phyloP scores from a whole-genome alignment of 2,113 vertebrate genomes.

The Zootoca vivipara region DNA sequence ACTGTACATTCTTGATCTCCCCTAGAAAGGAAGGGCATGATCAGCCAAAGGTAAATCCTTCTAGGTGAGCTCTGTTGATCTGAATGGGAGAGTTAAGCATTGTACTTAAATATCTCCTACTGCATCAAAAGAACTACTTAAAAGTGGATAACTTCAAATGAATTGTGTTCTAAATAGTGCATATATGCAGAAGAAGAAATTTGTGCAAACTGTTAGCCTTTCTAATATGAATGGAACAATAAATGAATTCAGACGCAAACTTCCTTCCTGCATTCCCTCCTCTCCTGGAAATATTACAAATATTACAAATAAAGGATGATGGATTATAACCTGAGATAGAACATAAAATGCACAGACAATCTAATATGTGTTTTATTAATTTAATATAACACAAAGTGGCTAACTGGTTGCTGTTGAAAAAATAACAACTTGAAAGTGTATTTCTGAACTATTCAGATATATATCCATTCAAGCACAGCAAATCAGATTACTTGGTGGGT shows the following conservation, averaged over 20 bases:
- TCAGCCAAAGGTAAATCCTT: background rate
- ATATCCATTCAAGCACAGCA: background rate
- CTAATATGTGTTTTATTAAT: conserved; percentile 29
- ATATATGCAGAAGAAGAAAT: conserved; percentile 20
- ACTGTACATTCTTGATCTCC: background rate
- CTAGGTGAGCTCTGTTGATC: background rate
- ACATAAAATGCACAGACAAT: conserved; percentile 1
- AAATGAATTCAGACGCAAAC: background rate
- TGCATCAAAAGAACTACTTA: background rate
- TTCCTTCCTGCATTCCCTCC: background rate
- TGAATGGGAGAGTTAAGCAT: background rate
- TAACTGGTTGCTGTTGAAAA: conserved; percentile 24
- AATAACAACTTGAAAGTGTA: conserved; percentile 46
- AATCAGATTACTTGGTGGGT: conserved; percentile 22
- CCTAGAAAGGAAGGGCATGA: background rate
- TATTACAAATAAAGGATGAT: background rate
- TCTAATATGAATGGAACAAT: background rate
- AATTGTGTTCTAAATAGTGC: background rate
- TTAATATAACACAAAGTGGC: conserved; percentile 27
- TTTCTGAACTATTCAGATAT: conserved; percentile 54
- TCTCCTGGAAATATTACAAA: background rate
- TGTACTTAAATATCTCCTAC: background rate
- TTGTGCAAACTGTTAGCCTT: conserved; percentile 21
- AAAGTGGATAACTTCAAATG: background rate
- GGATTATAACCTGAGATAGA: background rate